phyloP scores from a whole-genome alignment of 2,888 invertebrate genomes.

The Dinocampus coccinellae region DNA sequence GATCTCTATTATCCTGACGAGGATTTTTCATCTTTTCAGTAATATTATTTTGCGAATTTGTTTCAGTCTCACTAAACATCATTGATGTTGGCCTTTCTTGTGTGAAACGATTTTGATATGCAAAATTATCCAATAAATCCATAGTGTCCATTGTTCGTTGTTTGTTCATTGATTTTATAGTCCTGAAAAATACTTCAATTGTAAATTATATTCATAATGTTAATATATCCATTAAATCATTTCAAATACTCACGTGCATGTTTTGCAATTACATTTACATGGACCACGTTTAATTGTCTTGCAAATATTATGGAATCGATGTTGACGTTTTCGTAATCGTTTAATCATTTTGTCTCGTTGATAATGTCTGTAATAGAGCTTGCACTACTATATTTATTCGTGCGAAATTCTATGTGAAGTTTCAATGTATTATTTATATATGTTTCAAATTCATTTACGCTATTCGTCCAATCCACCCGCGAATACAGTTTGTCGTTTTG shows the following conservation, averaged over 20 bases:
- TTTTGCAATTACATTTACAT: slow-evolving; percentile 44
- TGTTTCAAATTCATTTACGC: slow-evolving; percentile 41
- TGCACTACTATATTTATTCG: neutral
- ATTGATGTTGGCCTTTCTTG: slow-evolving; percentile 3
- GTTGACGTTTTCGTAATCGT: slow-evolving; percentile 42
- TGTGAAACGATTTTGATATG: slow-evolving; percentile 19
- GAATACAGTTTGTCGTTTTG: slow-evolving; percentile 37
- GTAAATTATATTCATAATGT: neutral
- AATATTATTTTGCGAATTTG: neutral
- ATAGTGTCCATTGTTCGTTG: slow-evolving; percentile 14
- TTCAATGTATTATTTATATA: neutral
- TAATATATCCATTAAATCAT: neutral
- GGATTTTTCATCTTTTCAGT: slow-evolving; percentile 2
- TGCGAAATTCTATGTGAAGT: neutral
- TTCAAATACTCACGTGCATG: slow-evolving; percentile 44
- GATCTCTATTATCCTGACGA: slow-evolving; percentile 45
- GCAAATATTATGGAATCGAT: slow-evolving; percentile 33
- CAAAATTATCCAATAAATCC: slow-evolving; percentile 29
- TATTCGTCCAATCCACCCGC: slow-evolving; percentile 44
- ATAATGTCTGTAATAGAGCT: slow-evolving; percentile 38
- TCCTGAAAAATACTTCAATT: neutral
- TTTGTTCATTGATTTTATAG: slow-evolving; percentile 25
- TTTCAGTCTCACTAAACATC: neutral
- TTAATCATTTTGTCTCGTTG: slow-evolving; percentile 42
- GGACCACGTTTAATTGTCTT: slow-evolving; percentile 25